Evolutionary conservation across 2,113 vertebrate species (phyloP).

Genomic region (Rhinichthys klamathensis): DNA sequence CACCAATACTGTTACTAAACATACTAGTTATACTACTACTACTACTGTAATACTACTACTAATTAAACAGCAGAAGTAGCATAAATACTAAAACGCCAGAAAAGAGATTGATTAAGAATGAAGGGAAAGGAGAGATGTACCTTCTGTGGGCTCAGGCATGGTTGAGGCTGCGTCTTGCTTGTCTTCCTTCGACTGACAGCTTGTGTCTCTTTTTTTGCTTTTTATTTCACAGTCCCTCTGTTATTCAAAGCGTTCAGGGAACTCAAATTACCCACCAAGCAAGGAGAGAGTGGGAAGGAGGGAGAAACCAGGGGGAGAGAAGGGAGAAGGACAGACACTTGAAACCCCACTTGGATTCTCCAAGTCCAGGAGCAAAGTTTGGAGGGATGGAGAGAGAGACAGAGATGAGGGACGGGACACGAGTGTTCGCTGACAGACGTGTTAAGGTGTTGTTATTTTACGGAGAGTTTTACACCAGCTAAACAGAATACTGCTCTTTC

Average conservation of each 20-base stretch:
- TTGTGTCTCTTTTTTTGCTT: conserved; percentile 45
- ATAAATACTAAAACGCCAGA: background rate
- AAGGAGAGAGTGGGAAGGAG: conserved; percentile 50
- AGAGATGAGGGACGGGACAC: background rate
- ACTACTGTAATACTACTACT: background rate
- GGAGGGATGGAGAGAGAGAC: background rate
- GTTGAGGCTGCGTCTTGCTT: conserved; percentile 6
- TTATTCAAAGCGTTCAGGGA: conserved; percentile 72
- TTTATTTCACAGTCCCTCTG: conserved; percentile 57
- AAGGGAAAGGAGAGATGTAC: conserved; percentile 7
- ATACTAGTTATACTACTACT: background rate
- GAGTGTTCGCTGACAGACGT: conserved; percentile 1
- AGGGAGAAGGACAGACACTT: conserved; percentile 30
- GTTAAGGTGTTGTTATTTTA: conserved; percentile 28
- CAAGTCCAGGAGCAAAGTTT: background rate
- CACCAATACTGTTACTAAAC: background rate
- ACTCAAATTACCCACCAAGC: conserved; percentile 67
- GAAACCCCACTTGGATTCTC: conserved; percentile 64
- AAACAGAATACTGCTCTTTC: conserved; percentile 5
- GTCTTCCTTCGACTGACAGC: conserved; percentile 31
- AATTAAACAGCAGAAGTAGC: background rate
- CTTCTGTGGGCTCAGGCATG: conserved; percentile 57
- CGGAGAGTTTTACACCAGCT: conserved; percentile 14
- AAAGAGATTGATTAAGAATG: background rate
- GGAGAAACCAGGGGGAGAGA: conserved; percentile 21